Percentiles rank a stretch among this genome's conserved stretches.
These are phyloP conservation scores for Ceraclea dissimilis DNA, from an alignment of 2,888 invertebrate genomes.

Conservation along the genomic window DNA sequence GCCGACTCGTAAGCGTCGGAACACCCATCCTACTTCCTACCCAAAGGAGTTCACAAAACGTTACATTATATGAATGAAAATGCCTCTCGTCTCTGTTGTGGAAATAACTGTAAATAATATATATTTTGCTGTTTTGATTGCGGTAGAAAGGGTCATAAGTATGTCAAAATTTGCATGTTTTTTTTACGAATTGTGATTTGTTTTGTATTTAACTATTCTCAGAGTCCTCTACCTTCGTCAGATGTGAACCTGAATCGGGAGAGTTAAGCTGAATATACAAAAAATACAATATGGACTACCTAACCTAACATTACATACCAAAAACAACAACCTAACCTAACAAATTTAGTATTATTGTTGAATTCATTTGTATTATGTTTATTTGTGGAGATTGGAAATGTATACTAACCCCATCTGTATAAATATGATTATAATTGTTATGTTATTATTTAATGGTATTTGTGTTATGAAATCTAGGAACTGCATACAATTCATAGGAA, in stretches of 20 bases:
- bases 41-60: no score
- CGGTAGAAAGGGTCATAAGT: no score
- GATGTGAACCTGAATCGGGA: conserved; percentile 68
- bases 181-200: background rate
- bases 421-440: background rate
- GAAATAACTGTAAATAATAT: no score
- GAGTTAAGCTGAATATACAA: conserved; percentile 36
- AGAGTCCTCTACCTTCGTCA: conserved; percentile 63
- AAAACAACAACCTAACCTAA: background rate
- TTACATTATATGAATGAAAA: no score
- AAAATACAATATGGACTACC: conserved; percentile 8
- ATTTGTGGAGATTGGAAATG: background rate
- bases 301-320: conserved; percentile 14
- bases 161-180: no score
- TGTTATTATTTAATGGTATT: background rate
- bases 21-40: no score
- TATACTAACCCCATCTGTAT: background rate
- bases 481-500: no score
- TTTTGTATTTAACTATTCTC: conserved; percentile 32
- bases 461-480: no score
- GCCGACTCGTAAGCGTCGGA: no score
- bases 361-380: background rate
- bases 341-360: background rate
- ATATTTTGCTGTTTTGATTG: no score
- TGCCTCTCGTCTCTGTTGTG: no score